Percentiles rank a stretch among this genome's conserved stretches.
Conservation (phyloP, 2,888 invertebrate genomes). For the Chorisops tibialis region DNA sequence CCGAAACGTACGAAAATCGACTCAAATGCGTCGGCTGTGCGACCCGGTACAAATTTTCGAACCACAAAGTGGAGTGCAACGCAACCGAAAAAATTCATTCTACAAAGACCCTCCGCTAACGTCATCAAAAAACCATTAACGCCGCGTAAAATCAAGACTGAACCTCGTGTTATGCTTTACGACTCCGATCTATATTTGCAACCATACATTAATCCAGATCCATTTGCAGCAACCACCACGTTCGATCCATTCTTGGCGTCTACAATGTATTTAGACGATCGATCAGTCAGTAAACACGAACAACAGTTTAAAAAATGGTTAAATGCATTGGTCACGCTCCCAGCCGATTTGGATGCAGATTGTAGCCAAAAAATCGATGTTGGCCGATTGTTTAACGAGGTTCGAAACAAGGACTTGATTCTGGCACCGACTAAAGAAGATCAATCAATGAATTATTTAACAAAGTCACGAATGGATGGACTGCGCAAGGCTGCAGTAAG, state of each 20-base stretch:
- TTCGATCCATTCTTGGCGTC: slow-evolving; percentile 66
- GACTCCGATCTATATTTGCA: slow-evolving; percentile 49
- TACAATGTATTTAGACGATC: slow-evolving; percentile 65
- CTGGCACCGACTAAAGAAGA: slow-evolving; percentile 69
- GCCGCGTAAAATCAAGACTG: slow-evolving; percentile 40
- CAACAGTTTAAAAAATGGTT: slow-evolving; percentile 74
- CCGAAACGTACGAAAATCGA: slow-evolving; percentile 47
- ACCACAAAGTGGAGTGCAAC: slow-evolving; percentile 41
- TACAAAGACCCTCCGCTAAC: slow-evolving; percentile 36
- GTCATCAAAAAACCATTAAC: slow-evolving; percentile 43
- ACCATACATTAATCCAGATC: slow-evolving; percentile 53
- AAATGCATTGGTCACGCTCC: slow-evolving; percentile 72
- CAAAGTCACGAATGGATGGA: slow-evolving; percentile 62
- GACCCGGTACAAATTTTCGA: slow-evolving; percentile 27
- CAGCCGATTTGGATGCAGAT: slow-evolving; percentile 65
- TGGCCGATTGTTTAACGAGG: slow-evolving; percentile 72
- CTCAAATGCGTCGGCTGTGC: slow-evolving; percentile 13
- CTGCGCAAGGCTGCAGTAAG: slow-evolving; percentile 65
- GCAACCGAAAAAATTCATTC: slow-evolving; percentile 36
- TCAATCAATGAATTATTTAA: slow-evolving; percentile 66
- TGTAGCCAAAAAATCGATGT: slow-evolving; percentile 64
- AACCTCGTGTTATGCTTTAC: slow-evolving; percentile 41
- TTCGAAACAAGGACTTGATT: slow-evolving; percentile 63
- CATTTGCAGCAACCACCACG: slow-evolving; percentile 57
- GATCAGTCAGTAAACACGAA: slow-evolving; percentile 67